phyloP scores from a whole-genome alignment of 2,113 vertebrate species.

The Cinclus cinclus region DNA sequence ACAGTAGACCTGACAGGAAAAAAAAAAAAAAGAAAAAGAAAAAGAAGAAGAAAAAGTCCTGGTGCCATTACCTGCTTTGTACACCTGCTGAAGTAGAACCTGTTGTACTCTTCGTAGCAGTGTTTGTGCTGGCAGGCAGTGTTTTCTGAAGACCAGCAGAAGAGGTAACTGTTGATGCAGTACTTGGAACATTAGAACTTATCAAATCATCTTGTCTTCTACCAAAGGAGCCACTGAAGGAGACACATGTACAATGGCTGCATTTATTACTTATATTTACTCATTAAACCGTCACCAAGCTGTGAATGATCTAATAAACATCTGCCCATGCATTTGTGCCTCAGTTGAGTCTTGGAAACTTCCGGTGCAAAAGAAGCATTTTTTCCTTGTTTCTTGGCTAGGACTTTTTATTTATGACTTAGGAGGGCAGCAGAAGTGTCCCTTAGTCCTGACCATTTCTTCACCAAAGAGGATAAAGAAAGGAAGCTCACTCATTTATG shows the following conservation, averaged over 20 bases:
- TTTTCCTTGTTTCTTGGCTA: background rate
- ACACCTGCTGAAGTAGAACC: constrained; percentile 81
- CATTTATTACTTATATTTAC: background rate
- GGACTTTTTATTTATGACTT: background rate
- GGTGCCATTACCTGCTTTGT: constrained; percentile 84
- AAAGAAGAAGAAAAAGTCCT: background rate
- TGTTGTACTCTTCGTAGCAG: constrained; percentile 78
- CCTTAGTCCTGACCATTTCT: background rate
- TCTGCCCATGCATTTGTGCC: background rate
- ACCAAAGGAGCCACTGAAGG: constrained; percentile 90
- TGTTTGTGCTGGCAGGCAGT: constrained; percentile 84
- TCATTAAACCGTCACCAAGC: background rate
- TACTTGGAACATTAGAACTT: constrained; percentile 85
- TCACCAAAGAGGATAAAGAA: background rate
- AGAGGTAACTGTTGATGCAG: constrained; percentile 93
- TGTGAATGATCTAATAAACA: background rate
- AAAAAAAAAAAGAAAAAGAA: background rate
- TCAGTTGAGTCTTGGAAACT: background rate
- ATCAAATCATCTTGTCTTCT: constrained; percentile 90
- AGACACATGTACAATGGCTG: constrained; percentile 57
- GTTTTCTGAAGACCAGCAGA: constrained; percentile 88
- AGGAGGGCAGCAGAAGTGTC: background rate
- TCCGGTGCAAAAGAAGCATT: background rate
- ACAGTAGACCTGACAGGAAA: constrained; percentile 63
- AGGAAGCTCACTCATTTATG: background rate